phyloP scores from a whole-genome alignment of 2,113 vertebrate genomes.

The Prochilodus magdalenae region DNA sequence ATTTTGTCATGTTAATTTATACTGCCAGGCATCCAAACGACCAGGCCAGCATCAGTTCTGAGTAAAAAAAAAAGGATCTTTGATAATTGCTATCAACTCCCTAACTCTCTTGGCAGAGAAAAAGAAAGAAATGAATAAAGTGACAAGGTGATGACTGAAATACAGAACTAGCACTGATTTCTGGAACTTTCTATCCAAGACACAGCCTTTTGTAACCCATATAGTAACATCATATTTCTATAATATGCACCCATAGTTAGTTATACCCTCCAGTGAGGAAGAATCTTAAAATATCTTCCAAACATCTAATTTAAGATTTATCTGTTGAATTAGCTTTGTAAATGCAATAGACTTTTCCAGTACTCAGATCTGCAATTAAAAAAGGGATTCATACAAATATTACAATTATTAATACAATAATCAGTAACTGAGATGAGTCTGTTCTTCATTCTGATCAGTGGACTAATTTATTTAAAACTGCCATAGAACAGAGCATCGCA shows the following conservation, averaged over 20 bases:
- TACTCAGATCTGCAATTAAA: background rate
- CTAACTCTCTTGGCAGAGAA: background rate
- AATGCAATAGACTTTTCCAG: background rate
- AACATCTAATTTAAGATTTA: background rate
- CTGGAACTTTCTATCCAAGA: background rate
- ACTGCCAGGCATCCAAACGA: background rate
- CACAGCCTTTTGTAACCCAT: background rate
- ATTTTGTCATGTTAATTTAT: constrained; percentile 2
- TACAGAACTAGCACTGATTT: background rate
- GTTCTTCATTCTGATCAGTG: background rate
- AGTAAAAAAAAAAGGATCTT: background rate
- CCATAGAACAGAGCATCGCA: too few species aligned
- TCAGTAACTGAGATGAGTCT: background rate
- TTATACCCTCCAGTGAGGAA: background rate
- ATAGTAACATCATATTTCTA: background rate
- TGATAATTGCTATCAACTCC: background rate
- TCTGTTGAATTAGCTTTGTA: background rate
- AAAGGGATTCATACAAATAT: background rate
- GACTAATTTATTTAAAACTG: background rate
- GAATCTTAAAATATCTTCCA: too few species aligned
- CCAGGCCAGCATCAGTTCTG: background rate
- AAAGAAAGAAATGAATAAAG: background rate
- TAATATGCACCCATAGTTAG: background rate
- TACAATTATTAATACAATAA: background rate
- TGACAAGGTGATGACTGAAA: background rate